Evolutionary conservation across 2,888 invertebrate genomes (phyloP).

Genomic region (Dimorphilus gyrociliatus): DNA sequence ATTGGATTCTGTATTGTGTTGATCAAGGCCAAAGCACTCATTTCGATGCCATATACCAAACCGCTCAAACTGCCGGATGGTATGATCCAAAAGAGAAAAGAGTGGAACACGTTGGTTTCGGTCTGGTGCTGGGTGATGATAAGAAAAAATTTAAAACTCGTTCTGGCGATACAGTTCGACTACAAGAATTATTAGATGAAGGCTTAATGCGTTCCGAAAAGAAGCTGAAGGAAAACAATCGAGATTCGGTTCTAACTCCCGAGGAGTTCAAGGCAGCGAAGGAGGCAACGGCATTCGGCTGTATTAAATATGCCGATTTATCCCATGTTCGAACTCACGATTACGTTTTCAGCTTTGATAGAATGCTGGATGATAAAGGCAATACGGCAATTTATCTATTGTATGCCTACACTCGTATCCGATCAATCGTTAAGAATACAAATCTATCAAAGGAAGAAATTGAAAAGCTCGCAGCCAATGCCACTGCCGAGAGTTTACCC

Average conservation of each 20-base stretch:
- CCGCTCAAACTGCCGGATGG: constrained; percentile 59
- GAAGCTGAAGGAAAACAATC: constrained; percentile 67
- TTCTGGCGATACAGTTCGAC: constrained; percentile 80
- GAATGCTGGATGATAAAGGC: constrained; percentile 96
- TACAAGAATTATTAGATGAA: constrained; percentile 75
- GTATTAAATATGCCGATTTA: constrained; percentile 93
- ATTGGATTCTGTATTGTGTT: constrained; percentile 79
- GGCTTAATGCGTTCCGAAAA: constrained; percentile 60
- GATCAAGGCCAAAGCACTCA: constrained; percentile 76
- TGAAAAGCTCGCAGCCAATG: too few species aligned
- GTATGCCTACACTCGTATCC: constrained; percentile 82
- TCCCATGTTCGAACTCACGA: constrained; percentile 80
- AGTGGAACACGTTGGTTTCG: constrained; percentile 83
- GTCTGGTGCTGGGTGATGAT: constrained; percentile 92
- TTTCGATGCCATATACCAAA: constrained; percentile 54
- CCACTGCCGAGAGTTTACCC: neutral
- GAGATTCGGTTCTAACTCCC: constrained; percentile 56
- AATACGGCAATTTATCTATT: constrained; percentile 95
- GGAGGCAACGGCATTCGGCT: constrained; percentile 86
- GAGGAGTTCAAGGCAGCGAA: constrained; percentile 67
- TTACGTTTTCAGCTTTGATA: constrained; percentile 94
- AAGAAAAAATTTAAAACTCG: constrained; percentile 96
- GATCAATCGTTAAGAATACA: constrained; percentile 39
- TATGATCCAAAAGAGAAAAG: constrained; percentile 46
- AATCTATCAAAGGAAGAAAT: neutral